Evolutionary conservation across 2,888 invertebrate genomes (phyloP), one percentile per base, ranked within the genome.

Genomic region (Lasioglossum oenotherae): DNA sequence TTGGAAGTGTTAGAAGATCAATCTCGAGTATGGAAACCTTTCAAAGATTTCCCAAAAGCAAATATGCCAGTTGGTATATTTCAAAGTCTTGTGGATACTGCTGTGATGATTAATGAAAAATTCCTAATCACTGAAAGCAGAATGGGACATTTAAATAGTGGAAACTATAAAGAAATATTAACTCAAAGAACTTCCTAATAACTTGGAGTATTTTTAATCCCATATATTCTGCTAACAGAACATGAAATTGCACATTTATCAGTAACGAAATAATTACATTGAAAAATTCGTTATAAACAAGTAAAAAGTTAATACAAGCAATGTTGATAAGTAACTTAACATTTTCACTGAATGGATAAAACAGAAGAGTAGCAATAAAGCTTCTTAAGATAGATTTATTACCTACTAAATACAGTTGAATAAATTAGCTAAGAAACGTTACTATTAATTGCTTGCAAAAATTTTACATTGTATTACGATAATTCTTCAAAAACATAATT

Each of bases 351-450:
- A 57, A 64, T 60, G 31, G 69, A 84, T 72, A 38, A 57, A 67
- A 57, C 73, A 67, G 41, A 83, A 82, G 35, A 88, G 77, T 74
- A 14, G 72, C 87, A 67, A 80, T 64, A 74, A 81, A 82, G 19
- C 67, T 82, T 85, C 77, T 74, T 74, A 82, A 83, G 80, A 81
- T 87, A 86, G 80, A 91, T 92, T 92, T 93, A 93, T 92, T 92
- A 84, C 81, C 87, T 91, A 90, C 84, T 91, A 91, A 90, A 92
- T 93, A 89, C 91, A 92, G 81, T 88, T 88, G 85, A 92, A 91
- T 92, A 92, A 92, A 92, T 92, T 92, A 91, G 81, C 89, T 92
- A 91, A 89, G 84, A 92, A 87, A 85, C 74, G 78, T 87, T 85
- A 86, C 87, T 75, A 82, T 84, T 81, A 78, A 88, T 85, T 74